Percentiles rank a stretch among this genome's conserved stretches.
Conservation (phyloP, 2,113 vertebrate species). For the Chloropsis hardwickii region DNA sequence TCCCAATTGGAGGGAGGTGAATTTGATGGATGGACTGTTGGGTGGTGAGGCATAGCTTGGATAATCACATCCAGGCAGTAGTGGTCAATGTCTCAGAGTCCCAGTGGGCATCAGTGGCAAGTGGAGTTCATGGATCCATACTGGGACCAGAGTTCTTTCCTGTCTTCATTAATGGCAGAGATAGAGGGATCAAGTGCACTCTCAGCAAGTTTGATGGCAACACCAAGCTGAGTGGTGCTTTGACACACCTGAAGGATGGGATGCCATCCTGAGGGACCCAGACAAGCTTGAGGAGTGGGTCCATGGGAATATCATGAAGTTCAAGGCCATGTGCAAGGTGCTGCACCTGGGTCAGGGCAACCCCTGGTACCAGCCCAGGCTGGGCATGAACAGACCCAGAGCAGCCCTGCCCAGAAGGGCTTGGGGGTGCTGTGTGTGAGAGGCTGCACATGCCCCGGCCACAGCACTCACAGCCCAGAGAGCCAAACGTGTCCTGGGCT, state of each 20-base stretch:
- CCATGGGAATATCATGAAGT: neutral
- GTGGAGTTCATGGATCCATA: accelerated
- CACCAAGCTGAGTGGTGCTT: neutral
- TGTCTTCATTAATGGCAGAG: neutral
- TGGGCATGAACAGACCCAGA: too few species aligned
- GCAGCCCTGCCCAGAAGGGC: too few species aligned
- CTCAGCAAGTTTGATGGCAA: neutral
- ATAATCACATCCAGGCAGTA: too few species aligned
- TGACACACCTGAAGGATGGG: neutral
- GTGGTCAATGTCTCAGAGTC: neutral
- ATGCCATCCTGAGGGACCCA: neutral
- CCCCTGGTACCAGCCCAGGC: too few species aligned
- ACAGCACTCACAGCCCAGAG: too few species aligned
- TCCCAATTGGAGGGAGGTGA: neutral
- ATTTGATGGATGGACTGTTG: neutral
- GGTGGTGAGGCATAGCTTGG: neutral
- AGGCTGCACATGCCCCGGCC: too few species aligned
- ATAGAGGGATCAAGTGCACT: neutral
- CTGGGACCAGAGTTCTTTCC: neutral
- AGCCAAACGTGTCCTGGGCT: too few species aligned
- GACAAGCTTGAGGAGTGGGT: neutral
- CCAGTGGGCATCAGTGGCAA: neutral
- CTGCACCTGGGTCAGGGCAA: too few species aligned
- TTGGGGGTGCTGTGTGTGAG: too few species aligned
- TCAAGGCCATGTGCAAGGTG: too few species aligned